Evolutionary conservation across 1,140 invertebrate genomes (phyloP).

Genomic region (Drosophila nebulosa): DNA sequence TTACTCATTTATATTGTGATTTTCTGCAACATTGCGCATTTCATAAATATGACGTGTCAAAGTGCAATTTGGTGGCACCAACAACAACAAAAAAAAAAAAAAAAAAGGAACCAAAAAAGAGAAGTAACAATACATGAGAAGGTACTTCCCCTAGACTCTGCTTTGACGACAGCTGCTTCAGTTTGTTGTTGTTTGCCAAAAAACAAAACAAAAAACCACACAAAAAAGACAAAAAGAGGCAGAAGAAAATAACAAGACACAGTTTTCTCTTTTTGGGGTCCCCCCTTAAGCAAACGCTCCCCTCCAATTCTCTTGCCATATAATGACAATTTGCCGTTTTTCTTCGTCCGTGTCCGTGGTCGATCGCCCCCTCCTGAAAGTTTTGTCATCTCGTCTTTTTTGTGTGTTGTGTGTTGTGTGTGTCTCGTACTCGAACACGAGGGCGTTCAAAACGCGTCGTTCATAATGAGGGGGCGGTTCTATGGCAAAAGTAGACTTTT

Average conservation of each 20-base stretch:
- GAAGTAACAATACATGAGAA: not conserved
- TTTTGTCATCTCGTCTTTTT: slow-evolving; percentile 52
- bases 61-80: slow-evolving; percentile 51
- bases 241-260: slow-evolving; percentile 18
- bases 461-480: slow-evolving; percentile 70
- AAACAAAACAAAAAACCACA: not conserved
- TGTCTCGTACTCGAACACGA: slow-evolving; percentile 16
- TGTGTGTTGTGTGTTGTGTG: not conserved
- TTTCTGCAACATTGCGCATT: slow-evolving; percentile 76
- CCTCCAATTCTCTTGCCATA: slow-evolving; percentile 26
- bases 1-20: slow-evolving; percentile 69
- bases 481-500: slow-evolving; percentile 73
- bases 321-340: slow-evolving; percentile 71
- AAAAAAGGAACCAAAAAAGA: not conserved
- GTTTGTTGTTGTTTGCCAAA: slow-evolving; percentile 27
- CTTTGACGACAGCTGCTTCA: slow-evolving; percentile 1
- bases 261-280: not conserved
- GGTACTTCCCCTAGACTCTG: not conserved
- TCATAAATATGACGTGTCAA: slow-evolving; percentile 76
- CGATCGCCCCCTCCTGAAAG: slow-evolving; percentile 5
- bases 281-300: slow-evolving; percentile 16
- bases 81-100: slow-evolving; percentile 32
- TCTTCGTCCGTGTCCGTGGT: not conserved
- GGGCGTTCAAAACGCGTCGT: slow-evolving; percentile 71
- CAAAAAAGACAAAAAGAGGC: not conserved